Evolutionary conservation across 2,888 invertebrate species (phyloP), one percentile per base, ranked within the genome.

Genomic region (Crepidodera aurea): DNA sequence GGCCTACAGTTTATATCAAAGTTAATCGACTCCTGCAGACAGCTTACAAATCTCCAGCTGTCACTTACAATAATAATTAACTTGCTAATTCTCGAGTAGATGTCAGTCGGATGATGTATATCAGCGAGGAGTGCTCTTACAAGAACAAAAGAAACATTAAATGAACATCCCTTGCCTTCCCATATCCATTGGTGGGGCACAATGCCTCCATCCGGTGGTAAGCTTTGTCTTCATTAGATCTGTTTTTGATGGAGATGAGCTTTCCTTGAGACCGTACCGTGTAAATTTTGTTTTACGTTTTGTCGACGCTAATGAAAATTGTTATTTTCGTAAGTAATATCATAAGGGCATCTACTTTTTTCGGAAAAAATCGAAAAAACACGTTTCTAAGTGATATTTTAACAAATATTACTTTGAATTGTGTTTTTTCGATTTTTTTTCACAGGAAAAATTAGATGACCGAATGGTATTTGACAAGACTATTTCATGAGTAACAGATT

Each of bases 31-130:
- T 68, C 71, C 68, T 62, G 72, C 67, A 74, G 72, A 74, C 73
- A 74, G 75, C 72, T 73, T 73, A 77, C 77, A 78, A 79, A 79
- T 79, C 77, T 78, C 72, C 71, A 73, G 72, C 75, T 77, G 79
- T 78, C 79, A 77, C 75, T 75, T 75, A 75, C 79, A 79, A 77
- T 78, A 74, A 78, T 76, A 79, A 79, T 78, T 79, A 79, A 79
- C 77, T 78, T 78, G 79, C 77, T 79, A 79, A 79, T 79, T 78
- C 72, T 72, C 74, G 71, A 71, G 66, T 67, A 68, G 68, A 68
- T 71, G 73, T 72, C 73, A 69, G 60, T 65, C 46, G 60, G 59
- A 70, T 76, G 71, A 75, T 74, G 70, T 72, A 73, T 72, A 72
- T 65, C 65, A 62, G 66, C 70, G 71, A 71, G 58, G 39, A 60